Evolutionary conservation across 2,888 invertebrate species (phyloP).

Genomic region (Trachelus stipa): DNA sequence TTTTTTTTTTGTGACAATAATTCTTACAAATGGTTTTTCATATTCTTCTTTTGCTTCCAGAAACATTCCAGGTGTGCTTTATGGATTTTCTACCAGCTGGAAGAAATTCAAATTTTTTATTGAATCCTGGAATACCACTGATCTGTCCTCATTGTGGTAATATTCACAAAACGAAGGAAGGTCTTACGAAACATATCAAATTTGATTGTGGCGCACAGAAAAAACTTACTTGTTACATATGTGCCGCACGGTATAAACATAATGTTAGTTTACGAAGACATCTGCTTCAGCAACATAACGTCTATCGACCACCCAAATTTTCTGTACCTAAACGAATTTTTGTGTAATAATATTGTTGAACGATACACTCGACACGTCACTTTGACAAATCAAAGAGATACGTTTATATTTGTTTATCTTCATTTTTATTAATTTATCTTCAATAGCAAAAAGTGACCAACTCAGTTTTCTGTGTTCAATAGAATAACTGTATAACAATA

Average conservation of each 20-base stretch:
- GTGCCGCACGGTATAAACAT: slow-evolving; percentile 50
- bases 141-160: slow-evolving; percentile 61
- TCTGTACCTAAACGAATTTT: slow-evolving; percentile 38
- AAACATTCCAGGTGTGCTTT: not conserved
- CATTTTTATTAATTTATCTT: too few relatives aligned
- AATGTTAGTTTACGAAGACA: slow-evolving; percentile 53
- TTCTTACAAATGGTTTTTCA: not conserved
- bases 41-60: slow-evolving; percentile 33
- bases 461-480: too few relatives aligned
- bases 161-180: slow-evolving; percentile 59
- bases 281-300: slow-evolving; percentile 47
- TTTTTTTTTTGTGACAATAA: too few relatives aligned
- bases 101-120: too few relatives aligned
- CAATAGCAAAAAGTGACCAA: too few relatives aligned
- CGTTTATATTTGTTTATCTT: too few relatives aligned
- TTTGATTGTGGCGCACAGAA: slow-evolving; percentile 64
- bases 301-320: slow-evolving; percentile 46
- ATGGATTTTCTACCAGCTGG: too few relatives aligned
- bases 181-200: slow-evolving; percentile 63
- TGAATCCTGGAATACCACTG: slow-evolving; percentile 11
- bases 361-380: too few relatives aligned
- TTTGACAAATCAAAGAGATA: too few relatives aligned
- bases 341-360: not conserved
- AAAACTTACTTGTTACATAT: slow-evolving; percentile 50
- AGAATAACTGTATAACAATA: too few relatives aligned